These are phyloP conservation scores for Hyla sarda DNA, from an alignment of 2,113 vertebrate genomes.

Conservation along the genomic window DNA sequence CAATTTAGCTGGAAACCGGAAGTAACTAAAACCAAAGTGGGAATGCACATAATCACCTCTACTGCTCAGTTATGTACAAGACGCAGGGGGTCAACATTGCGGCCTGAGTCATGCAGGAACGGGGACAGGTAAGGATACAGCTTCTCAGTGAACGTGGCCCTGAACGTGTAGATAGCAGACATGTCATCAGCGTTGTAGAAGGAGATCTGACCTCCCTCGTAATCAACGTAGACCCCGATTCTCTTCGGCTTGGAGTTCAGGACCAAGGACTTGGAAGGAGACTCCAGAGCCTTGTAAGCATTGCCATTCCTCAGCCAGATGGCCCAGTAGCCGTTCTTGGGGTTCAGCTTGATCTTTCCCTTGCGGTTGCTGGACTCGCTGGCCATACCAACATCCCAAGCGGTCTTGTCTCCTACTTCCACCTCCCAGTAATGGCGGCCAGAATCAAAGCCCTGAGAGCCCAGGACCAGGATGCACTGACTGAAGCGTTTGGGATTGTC, in stretches of 20 bases:
- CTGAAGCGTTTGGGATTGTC: conserved; percentile 71
- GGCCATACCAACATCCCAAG: conserved; percentile 72
- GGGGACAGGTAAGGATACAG: conserved; percentile 72
- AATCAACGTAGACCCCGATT: conserved; percentile 72
- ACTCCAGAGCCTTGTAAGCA: conserved; percentile 70
- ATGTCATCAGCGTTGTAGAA: conserved; percentile 69
- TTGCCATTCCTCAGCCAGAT: conserved; percentile 68
- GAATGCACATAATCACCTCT: not conserved
- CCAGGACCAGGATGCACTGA: conserved; percentile 70
- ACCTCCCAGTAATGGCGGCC: conserved; percentile 75
- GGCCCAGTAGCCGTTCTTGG: conserved; percentile 73
- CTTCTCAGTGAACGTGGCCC: conserved; percentile 64
- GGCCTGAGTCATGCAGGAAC: conserved; percentile 70
- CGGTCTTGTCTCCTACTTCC: conserved; percentile 70
- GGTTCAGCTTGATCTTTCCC: conserved; percentile 69
- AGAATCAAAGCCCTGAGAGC: conserved; percentile 66
- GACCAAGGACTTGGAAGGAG: conserved; percentile 62
- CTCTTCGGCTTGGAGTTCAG: conserved; percentile 38
- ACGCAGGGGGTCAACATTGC: conserved; percentile 67
- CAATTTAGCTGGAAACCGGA: not conserved
- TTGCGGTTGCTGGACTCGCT: conserved; percentile 70
- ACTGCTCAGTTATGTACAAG: conserved; percentile 56
- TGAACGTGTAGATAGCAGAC: conserved; percentile 71
- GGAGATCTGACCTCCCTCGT: conserved; percentile 71
- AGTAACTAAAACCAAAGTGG: not conserved